Conservation (phyloP, 2,113 vertebrate species). For the Apeltes quadracus region DNA sequence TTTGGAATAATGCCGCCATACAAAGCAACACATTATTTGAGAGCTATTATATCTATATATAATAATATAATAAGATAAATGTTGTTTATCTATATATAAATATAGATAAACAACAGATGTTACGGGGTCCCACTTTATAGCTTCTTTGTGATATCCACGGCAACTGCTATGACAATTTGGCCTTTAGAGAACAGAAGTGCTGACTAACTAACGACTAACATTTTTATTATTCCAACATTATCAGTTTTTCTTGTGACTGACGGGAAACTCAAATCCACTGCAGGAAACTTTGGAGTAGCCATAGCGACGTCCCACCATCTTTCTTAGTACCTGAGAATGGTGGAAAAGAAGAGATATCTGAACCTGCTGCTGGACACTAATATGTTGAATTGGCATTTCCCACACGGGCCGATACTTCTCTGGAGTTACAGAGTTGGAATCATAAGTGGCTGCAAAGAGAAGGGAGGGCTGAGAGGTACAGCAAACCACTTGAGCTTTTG, state of each 20-base stretch:
- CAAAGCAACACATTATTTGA: not conserved
- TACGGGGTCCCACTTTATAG: slow-evolving; percentile 15
- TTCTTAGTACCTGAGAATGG: slow-evolving; percentile 23
- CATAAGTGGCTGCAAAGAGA: slow-evolving; percentile 36
- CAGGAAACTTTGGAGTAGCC: slow-evolving; percentile 65
- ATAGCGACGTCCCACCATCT: slow-evolving; percentile 60
- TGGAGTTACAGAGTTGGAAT: slow-evolving; percentile 26
- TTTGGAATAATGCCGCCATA: not conserved
- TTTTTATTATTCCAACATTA: slow-evolving; percentile 72
- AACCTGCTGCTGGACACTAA: not conserved
- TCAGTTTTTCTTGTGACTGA: slow-evolving; percentile 50
- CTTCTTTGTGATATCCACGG: slow-evolving; percentile 34
- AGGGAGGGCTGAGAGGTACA: slow-evolving; percentile 41
- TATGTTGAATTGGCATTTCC: slow-evolving; percentile 2
- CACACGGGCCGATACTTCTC: slow-evolving; percentile 21
- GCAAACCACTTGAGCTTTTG: slow-evolving; percentile 58
- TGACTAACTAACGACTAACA: slow-evolving; percentile 63
- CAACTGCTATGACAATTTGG: slow-evolving; percentile 52
- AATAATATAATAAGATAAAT: too few relatives aligned
- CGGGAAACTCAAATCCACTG: slow-evolving; percentile 39
- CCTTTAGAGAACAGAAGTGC: slow-evolving; percentile 58
- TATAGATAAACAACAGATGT: slow-evolving; percentile 49
- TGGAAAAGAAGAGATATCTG: slow-evolving; percentile 1
- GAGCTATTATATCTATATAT: too few relatives aligned
- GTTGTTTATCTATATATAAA: too few relatives aligned